Evolutionary conservation across 2,113 vertebrate species (phyloP), one percentile per base, ranked within the genome.

Genomic region (Chiloscyllium plagiosum): DNA sequence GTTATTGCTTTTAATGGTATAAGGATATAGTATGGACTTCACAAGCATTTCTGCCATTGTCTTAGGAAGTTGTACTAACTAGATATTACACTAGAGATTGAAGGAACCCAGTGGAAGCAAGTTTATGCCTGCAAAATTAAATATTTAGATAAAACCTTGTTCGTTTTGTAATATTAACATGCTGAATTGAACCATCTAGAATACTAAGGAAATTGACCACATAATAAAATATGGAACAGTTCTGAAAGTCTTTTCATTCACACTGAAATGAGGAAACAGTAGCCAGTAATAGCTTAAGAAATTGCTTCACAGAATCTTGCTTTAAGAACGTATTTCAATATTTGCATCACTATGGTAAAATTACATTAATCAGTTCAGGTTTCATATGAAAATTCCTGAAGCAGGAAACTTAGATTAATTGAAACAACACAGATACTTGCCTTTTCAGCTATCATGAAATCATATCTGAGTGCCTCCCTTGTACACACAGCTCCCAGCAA

Each of bases 371-470:
- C 22, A 70, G 47, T 50, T 50, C 42, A 47, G 92, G 33, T 15
- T 33, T 12, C 56, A 92, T 65, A 69, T 12, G 37, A 42, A 69
- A 72, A 12, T 50, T 72, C 72, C 26, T 24, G 13, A 72, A 95
- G 37, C 94, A 72, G 47, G 69, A 76, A 72, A 10, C 24, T 66
- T 26, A 10, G 68, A 52, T 26, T 72, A 52, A 76, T 26, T 95
- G 22, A 72, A 95, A 95, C 47, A 76, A 52, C 47, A 52, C 72
- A 12, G 33, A 52, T 95, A 78, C 96, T 97, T 97, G 99, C 99
- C 99, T 99, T 99, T 97, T 99, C 99, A 24, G 99, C 99, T 96
- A 99, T 99, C 98, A 99, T 98, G 98, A 99, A 99, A 97, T 99
- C 98, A 96, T 98, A 98, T 96, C 98, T 99, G 70, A 99, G 99